Conservation (phyloP, 2,888 invertebrate genomes). For the Leptinotarsa juncta region DNA sequence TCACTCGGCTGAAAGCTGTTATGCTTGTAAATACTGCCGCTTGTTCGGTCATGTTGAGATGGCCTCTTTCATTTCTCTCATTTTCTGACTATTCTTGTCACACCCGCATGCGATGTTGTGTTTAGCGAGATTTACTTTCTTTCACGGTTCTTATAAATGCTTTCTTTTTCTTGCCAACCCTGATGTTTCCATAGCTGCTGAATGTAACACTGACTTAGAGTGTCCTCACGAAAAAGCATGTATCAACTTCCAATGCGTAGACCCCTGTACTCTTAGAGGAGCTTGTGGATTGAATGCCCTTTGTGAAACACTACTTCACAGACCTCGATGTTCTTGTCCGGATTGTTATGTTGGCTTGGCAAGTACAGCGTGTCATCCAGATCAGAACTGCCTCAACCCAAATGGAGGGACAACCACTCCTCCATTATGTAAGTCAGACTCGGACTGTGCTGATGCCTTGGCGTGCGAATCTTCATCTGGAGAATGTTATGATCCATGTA, state of each 20-base stretch:
- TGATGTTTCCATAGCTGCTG: constrained; percentile 65
- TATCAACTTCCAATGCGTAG: constrained; percentile 89
- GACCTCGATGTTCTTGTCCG: constrained; percentile 88
- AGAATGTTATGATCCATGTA: constrained; percentile 85
- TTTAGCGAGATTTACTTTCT: constrained; percentile 73
- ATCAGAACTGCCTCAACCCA: constrained; percentile 79
- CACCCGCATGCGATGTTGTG: constrained; percentile 73
- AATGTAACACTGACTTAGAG: constrained; percentile 91
- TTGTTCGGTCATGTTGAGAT: constrained; percentile 66
- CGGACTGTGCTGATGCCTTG: constrained; percentile 80
- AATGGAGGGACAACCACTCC: constrained; percentile 71
- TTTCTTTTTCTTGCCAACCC: constrained; percentile 70
- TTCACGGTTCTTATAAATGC: constrained; percentile 89
- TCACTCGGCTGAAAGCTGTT: constrained; percentile 63
- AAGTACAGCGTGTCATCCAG: constrained; percentile 80
- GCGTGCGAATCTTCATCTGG: constrained; percentile 78
- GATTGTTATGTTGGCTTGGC: constrained; percentile 89
- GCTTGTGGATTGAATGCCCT: constrained; percentile 91
- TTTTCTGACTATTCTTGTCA: constrained; percentile 66
- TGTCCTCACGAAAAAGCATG: constrained; percentile 93
- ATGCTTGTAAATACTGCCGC: constrained; percentile 72
- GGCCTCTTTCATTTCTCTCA: constrained; percentile 67
- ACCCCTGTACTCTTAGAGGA: constrained; percentile 89
- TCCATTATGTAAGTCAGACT: constrained; percentile 73
- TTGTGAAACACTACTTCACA: constrained; percentile 86